Conservation (phyloP, 1,140 invertebrate species). For the Pomacea maculata region DNA sequence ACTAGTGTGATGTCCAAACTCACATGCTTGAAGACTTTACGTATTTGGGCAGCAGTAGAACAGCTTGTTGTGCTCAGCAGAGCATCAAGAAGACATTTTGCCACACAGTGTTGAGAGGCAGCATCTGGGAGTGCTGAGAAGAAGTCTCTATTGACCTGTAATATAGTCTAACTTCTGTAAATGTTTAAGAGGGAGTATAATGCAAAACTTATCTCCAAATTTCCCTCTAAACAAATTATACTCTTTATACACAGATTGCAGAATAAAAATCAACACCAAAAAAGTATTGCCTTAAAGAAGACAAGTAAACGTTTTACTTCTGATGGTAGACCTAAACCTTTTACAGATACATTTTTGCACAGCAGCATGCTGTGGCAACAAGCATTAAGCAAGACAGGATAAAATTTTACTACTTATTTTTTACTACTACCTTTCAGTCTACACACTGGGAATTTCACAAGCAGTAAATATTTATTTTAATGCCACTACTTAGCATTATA, state of each 20-base stretch:
- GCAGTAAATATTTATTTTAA: no score
- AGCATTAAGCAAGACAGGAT: background rate
- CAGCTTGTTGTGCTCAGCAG: constrained; percentile 37
- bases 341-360: no score
- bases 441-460: background rate
- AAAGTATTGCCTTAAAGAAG: no score
- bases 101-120: constrained; percentile 54
- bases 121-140: constrained; percentile 48
- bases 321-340: no score
- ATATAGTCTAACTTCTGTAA: constrained; percentile 8
- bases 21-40: constrained; percentile 77
- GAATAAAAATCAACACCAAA: no score
- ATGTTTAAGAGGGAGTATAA: background rate
- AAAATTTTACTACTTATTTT: background rate
- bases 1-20: constrained; percentile 60
- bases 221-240: no score
- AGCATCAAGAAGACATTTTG: constrained; percentile 63
- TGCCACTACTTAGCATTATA: background rate
- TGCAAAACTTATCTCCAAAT: background rate
- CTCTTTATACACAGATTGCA: no score
- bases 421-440: background rate
- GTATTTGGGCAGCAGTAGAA: constrained; percentile 59
- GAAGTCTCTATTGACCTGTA: constrained; percentile 59
- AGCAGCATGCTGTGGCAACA: no score
- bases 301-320: no score